Base-by-base conservation (phyloP, 2,113 vertebrate species). In the Danio rerio region DNA sequence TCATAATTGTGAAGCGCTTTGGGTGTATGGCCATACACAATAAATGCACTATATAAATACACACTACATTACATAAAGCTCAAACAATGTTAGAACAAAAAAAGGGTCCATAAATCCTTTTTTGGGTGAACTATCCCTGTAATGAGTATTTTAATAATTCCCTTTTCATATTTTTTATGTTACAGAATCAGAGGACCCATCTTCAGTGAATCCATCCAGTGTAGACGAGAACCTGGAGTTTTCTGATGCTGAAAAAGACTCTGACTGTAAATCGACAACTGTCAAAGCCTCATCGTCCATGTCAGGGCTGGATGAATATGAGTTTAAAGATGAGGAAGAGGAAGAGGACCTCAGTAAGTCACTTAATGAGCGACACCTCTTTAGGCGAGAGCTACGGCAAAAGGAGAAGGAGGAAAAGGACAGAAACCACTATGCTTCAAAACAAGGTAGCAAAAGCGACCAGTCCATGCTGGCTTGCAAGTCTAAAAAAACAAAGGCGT, bases 191-290 rank as follows among this genome's bases (percentile, higher is more conserved):
- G 98, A 99, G 92, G 97, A 98, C 87, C 91, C 94, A 74, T 96
- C 91, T 1, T 99, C 97, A 77, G 94, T 97, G 82, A 98, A 99
- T 91, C 96, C 96, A 68, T 99, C 98, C 65, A 99, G 97, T 78
- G 91, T 98, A 81, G 97, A 98, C 80, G 97, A 96, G 72, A 97
- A 96, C 89, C 93, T 95, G 91, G 98, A 94, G 21, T 92, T 98
- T 92, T 98, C 98, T 3, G 98, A 99, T 73, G 93, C 88, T 15
- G 98, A 99, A 83, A 99, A 99, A 84, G 97, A 98, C 82, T 93
- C 94, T 2, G 94, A 96, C 9, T 94, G 89, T 85, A 98, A 99
- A 90, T 94, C 93, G 0, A 80, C 79, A 0, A 90, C 95, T 3
- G 94, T 81, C 81, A 98, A 97, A 84, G 93, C 94, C n/a, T 93